These are phyloP conservation scores for Noctuana brunneofusca DNA, from an alignment of 2,888 invertebrate genomes.

Conservation along the genomic window DNA sequence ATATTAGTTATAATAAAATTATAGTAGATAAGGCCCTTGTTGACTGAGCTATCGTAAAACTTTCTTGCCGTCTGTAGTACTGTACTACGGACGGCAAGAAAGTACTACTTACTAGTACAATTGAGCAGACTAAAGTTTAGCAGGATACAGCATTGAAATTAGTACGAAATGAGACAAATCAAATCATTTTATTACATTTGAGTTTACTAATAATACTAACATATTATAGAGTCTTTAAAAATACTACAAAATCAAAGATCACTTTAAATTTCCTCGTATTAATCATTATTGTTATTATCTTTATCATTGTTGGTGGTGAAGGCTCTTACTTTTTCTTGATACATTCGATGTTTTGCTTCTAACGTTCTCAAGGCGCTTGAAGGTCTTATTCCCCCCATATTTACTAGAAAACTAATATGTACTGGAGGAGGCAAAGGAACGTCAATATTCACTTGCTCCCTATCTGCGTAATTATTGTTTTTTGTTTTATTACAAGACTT, in stretches of 20 bases:
- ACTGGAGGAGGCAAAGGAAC: slow-evolving; percentile 59
- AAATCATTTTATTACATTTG: no score
- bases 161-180: no score
- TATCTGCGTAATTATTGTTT: slow-evolving; percentile 34
- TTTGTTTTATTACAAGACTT: slow-evolving; percentile 15
- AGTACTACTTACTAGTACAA: no score
- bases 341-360: slow-evolving; percentile 73
- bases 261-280: neutral
- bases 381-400: slow-evolving; percentile 60
- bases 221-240: slow-evolving; percentile 6
- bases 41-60: no score
- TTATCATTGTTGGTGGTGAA: slow-evolving; percentile 44
- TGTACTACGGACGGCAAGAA: no score
- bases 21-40: no score
- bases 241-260: slow-evolving; percentile 9
- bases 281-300: slow-evolving; percentile 3
- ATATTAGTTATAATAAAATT: no score
- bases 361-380: slow-evolving; percentile 62
- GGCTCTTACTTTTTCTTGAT: slow-evolving; percentile 69
- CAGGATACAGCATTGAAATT: no score
- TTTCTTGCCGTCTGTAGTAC: no score
- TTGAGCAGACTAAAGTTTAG: no score
- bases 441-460: slow-evolving; percentile 35
- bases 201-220: no score
- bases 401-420: slow-evolving; percentile 69